Evolutionary conservation across 2,888 invertebrate species (phyloP).

Genomic region (Xylophagus ater): DNA sequence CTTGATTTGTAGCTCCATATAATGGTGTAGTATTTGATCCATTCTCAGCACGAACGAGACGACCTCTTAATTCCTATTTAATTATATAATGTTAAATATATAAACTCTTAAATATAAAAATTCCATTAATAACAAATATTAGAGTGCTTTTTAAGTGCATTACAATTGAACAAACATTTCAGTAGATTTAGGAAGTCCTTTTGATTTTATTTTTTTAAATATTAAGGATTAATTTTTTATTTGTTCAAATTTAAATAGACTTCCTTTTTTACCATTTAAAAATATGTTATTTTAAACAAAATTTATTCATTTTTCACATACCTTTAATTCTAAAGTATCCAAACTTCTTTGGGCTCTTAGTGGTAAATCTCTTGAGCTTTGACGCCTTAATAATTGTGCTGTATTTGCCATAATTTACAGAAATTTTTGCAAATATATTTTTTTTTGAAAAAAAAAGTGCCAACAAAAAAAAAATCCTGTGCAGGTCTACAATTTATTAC

Average conservation of each 20-base stretch:
- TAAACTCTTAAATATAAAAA: neutral
- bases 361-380: conserved; percentile 74
- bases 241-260: neutral
- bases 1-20: conserved; percentile 82
- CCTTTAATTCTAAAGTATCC: conserved; percentile 77
- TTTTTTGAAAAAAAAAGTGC: neutral
- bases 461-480: conserved; percentile 3
- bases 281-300: neutral
- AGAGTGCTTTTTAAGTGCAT: too few relatives aligned
- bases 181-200: too few relatives aligned
- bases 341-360: conserved; percentile 56
- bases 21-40: conserved; percentile 45
- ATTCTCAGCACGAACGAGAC: conserved; percentile 60
- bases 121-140: neutral
- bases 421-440: neutral
- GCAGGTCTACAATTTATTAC: conserved; percentile 12
- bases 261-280: neutral
- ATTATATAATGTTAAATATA: neutral
- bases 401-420: conserved; percentile 68
- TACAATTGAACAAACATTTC: too few relatives aligned
- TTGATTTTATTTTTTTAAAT: neutral
- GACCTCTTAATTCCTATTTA: conserved; percentile 57
- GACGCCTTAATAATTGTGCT: conserved; percentile 76
- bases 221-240: neutral
- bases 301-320: conserved; percentile 35